These are phyloP conservation scores for Nyctibius bracteatus DNA, from an alignment of 2,113 vertebrate species.

Conservation along the genomic window DNA sequence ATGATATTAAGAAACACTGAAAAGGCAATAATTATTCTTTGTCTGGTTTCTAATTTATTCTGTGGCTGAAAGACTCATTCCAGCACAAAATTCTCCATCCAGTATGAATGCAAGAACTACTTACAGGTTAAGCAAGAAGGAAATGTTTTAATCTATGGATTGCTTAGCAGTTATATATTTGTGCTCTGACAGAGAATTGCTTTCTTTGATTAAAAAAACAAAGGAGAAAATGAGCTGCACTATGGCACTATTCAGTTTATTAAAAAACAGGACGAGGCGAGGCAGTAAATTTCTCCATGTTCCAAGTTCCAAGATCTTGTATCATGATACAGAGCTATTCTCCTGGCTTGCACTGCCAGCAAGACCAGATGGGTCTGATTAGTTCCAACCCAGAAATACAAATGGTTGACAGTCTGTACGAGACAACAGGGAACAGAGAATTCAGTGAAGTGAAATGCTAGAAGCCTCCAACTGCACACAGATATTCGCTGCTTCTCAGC, in stretches of 20 bases:
- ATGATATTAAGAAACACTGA: not conserved
- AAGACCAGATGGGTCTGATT: constrained; percentile 62
- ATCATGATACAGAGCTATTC: constrained; percentile 19
- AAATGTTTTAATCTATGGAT: not conserved
- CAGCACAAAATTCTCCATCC: not conserved
- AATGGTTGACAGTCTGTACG: constrained; percentile 55
- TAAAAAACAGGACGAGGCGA: not conserved
- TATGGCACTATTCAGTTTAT: not conserved
- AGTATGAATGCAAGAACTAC: not conserved
- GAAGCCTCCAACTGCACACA: constrained; percentile 40
- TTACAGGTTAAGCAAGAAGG: not conserved
- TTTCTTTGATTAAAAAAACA: not conserved
- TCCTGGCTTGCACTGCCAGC: constrained; percentile 39
- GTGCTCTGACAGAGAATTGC: not conserved
- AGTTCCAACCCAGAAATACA: constrained; percentile 65
- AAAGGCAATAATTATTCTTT: constrained; percentile 49
- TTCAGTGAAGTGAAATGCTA: constrained; percentile 53
- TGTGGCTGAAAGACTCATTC: not conserved
- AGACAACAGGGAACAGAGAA: constrained; percentile 56
- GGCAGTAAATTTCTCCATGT: not conserved
- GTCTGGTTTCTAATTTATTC: constrained; percentile 43
- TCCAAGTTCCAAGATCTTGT: constrained; percentile 22
- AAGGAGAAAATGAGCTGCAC: not conserved
- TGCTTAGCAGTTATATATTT: not conserved
- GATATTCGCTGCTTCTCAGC: not conserved